These are phyloP conservation scores for Chrysodeixis includens DNA, from an alignment of 2,888 invertebrate species.

Conservation along the genomic window DNA sequence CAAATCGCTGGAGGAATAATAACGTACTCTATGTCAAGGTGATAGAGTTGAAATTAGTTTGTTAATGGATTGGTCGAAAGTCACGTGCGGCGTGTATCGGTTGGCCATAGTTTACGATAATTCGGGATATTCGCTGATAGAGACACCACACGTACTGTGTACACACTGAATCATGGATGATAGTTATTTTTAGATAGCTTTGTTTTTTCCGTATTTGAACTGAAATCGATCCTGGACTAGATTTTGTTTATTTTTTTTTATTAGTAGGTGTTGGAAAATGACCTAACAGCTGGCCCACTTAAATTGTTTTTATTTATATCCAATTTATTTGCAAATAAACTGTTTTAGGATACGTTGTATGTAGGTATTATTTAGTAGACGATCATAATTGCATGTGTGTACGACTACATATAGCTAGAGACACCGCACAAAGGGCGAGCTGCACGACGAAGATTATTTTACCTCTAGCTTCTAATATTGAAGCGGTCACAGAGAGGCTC, in stretches of 20 bases:
- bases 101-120: conserved; percentile 62
- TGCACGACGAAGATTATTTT: background rate
- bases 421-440: background rate
- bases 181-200: background rate
- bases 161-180: conserved; percentile 7
- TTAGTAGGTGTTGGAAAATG: no score
- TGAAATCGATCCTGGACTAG: background rate
- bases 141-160: conserved; percentile 11
- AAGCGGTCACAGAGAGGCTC: background rate
- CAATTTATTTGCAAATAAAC: no score
- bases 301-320: no score
- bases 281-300: no score
- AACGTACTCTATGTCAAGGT: conserved; percentile 19
- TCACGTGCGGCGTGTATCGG: conserved; percentile 28
- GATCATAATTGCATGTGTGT: no score
- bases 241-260: background rate
- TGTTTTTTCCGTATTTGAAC: background rate
- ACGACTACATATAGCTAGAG: background rate
- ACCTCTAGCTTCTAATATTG: background rate
- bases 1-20: conserved; percentile 17
- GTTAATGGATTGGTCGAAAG: conserved; percentile 8
- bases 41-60: conserved; percentile 22
- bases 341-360: no score
- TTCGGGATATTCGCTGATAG: conserved; percentile 58
- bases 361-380: no score